Base-by-base conservation (phyloP, 2,113 vertebrate species). In the Albula goreensis region DNA sequence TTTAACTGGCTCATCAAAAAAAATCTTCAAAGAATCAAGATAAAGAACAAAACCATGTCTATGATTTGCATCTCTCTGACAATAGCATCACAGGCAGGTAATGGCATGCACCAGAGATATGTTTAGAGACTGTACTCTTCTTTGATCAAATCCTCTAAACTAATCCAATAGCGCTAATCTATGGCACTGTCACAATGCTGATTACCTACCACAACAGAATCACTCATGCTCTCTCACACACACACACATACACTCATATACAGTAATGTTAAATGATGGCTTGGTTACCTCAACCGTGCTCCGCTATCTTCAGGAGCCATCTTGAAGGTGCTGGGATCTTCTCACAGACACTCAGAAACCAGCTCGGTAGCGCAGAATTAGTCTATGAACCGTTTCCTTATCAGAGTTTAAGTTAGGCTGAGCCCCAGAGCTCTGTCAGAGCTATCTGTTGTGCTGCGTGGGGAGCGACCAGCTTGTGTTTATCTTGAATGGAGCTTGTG, bases 401-500 rank as follows among this genome's bases (percentile, higher is more conserved):
- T 9, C 87, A 74, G 78, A 82, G 7, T 50, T 51, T 3, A 57
- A 70, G 25, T 78, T 60, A 31, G 60, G 83, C 83, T 22, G 22
- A 63, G 6, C 17, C 85, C 82, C 56, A 74, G 49, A 10, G 63
- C 63, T 85, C 78, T 81, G 31, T 41, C 31, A 41, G 31, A 13
- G 79, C 88, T 85, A 56, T 56, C 53, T 89, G 31, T 89, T 88
- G 92, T 95, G 94, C 94, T 92, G 93, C 95, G 92, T 92, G 85
- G 92, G 87, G 91, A 90, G 90, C 90, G 87, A 92, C 92, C 78
- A 88, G 94, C 78, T 88, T 88, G 91, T 94, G 96, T 96, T 96
- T 93, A 93, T 96, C 94, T 91, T 97, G 92, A 96, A 95, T 97
- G 96, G 95, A 96, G 95, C 94, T 89, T 86, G 89, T 89, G 88